These are phyloP conservation scores for Buceros bicornis DNA, from an alignment of 2,797 vertebrate species.

Conservation along the genomic window DNA sequence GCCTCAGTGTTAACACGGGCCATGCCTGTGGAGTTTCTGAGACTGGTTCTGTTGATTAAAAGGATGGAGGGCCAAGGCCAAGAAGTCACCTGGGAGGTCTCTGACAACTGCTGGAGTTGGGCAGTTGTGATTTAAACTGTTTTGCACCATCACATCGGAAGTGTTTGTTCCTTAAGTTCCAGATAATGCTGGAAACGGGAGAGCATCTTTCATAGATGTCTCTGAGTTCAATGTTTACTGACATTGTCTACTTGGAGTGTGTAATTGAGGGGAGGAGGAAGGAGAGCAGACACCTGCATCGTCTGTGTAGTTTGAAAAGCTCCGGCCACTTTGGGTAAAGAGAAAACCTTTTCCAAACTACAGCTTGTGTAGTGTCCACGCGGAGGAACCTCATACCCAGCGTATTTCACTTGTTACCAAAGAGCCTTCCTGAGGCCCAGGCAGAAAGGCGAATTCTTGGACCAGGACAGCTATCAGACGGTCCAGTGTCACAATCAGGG, in stretches of 20 bases:
- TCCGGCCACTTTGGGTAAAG: not conserved
- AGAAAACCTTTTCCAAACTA: not conserved
- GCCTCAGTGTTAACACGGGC: rapidly evolving
- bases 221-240: not conserved
- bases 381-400: rapidly evolving
- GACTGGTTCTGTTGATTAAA: not conserved
- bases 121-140: not conserved
- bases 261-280: not conserved
- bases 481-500: not conserved
- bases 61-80: not conserved
- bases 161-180: not conserved
- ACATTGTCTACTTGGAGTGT: not conserved
- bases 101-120: not conserved
- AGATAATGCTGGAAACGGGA: not conserved
- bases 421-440: not conserved
- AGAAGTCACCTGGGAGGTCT: not conserved
- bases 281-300: not conserved
- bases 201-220: not conserved
- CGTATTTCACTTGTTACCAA: not conserved
- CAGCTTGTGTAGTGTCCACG: rapidly evolving
- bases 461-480: not conserved
- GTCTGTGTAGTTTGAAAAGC: not conserved
- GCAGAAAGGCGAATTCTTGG: too few species aligned
- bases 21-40: not conserved
- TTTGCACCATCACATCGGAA: not conserved